Percentiles rank a stretch among this genome's conserved stretches.
Conservation (phyloP, 2,797 vertebrate species). For the Neosalanx taihuensis region DNA sequence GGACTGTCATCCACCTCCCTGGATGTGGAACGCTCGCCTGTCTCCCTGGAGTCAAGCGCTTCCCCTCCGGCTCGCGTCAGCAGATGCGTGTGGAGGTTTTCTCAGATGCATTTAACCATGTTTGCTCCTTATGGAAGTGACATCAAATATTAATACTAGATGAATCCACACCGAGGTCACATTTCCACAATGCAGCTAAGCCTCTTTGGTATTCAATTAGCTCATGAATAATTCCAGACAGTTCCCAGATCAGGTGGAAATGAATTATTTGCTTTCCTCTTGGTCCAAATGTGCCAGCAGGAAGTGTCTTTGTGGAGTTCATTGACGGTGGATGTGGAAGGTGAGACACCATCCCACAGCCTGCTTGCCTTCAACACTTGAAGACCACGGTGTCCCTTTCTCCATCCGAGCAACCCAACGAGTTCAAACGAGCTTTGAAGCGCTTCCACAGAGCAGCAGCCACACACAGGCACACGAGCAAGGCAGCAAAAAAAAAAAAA, state of each 20-base stretch:
- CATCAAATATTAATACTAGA: constrained; percentile 53
- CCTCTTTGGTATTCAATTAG: constrained; percentile 31
- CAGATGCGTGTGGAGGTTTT: constrained; percentile 23
- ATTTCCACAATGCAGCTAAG: constrained; percentile 24
- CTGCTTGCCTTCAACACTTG: constrained; percentile 34
- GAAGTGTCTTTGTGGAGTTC: neutral
- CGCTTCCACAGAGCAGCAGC: constrained; percentile 2
- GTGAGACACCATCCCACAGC: constrained; percentile 8
- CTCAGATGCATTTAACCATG: constrained; percentile 46
- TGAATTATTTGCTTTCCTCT: constrained; percentile 12
- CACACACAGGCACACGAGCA: neutral
- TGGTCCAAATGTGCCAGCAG: neutral
- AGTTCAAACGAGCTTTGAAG: neutral
- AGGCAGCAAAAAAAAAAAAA: neutral
- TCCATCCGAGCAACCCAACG: neutral
- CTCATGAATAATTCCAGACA: constrained; percentile 27
- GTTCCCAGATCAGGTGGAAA: constrained; percentile 21
- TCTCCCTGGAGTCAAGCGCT: constrained; percentile 35
- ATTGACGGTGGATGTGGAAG: constrained; percentile 1
- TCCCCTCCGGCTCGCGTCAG: constrained; percentile 38
- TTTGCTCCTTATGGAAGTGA: constrained; percentile 44
- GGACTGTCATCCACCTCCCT: neutral
- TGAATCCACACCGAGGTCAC: constrained; percentile 36
- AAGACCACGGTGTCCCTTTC: neutral
- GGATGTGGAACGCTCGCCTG: constrained; percentile 1